These are phyloP conservation scores for Selenia dentaria DNA, from an alignment of 2,888 invertebrate species.

Conservation along the genomic window DNA sequence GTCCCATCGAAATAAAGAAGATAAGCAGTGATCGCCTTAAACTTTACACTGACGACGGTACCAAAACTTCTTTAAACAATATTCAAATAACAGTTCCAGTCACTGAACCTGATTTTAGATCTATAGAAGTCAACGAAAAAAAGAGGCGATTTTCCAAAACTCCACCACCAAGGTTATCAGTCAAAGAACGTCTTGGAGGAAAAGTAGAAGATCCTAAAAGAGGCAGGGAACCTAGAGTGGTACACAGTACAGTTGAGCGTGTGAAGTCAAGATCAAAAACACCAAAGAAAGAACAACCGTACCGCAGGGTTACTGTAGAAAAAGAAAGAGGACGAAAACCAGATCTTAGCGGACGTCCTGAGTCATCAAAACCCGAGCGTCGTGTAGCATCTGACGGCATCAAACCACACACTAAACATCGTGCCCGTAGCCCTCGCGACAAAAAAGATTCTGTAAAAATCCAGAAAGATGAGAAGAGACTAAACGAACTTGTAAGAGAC, in stretches of 20 bases:
- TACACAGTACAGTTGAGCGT: conserved; percentile 82
- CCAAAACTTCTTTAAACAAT: conserved; percentile 70
- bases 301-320: conserved; percentile 81
- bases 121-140: conserved; percentile 76
- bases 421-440: conserved; percentile 50
- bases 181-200: conserved; percentile 92
- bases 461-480: conserved; percentile 53
- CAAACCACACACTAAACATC: conserved; percentile 52
- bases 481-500: conserved; percentile 34
- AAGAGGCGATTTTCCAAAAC: conserved; percentile 72
- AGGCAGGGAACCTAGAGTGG: conserved; percentile 78
- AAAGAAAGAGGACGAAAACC: conserved; percentile 68
- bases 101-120: conserved; percentile 67
- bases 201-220: conserved; percentile 87
- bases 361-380: conserved; percentile 56
- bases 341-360: conserved; percentile 51
- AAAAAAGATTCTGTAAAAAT: conserved; percentile 55
- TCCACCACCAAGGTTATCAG: conserved; percentile 88
- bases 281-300: conserved; percentile 73
- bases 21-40: conserved; percentile 88
- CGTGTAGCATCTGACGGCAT: conserved; percentile 49
- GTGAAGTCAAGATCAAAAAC: conserved; percentile 82
- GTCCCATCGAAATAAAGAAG: conserved; percentile 91
- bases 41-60: conserved; percentile 83
- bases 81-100: conserved; percentile 84